Percentiles rank a stretch among this genome's conserved stretches.
Conservation (phyloP, 2,113 vertebrate genomes). For the Antennarius striatus region DNA sequence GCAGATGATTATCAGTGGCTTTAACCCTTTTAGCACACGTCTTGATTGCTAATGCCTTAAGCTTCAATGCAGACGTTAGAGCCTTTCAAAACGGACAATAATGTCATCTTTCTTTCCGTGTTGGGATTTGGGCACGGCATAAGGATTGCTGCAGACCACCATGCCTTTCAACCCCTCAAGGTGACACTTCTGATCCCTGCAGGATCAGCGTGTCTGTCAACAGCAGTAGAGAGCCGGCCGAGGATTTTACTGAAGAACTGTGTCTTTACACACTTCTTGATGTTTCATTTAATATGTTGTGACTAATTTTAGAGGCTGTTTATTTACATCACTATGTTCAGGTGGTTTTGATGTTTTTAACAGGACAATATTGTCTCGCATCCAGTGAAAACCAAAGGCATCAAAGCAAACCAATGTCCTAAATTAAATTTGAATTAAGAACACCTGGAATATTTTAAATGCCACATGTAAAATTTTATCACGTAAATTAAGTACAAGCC, state of each 20-base stretch:
- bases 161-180: slow-evolving; percentile 15
- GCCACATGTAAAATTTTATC: slow-evolving; percentile 13
- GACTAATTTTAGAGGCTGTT: slow-evolving; percentile 40
- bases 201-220: background rate
- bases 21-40: slow-evolving; percentile 45
- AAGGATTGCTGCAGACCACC: slow-evolving; percentile 3
- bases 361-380: slow-evolving; percentile 10
- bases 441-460: slow-evolving; percentile 24
- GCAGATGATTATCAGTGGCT: slow-evolving; percentile 45
- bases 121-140: slow-evolving; percentile 19
- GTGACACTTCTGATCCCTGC: slow-evolving; percentile 14
- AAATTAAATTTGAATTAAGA: slow-evolving; percentile 36
- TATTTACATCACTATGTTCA: slow-evolving; percentile 21
- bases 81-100: slow-evolving; percentile 44
- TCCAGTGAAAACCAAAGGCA: slow-evolving; percentile 29
- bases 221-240: background rate
- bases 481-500: background rate
- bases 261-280: slow-evolving; percentile 24
- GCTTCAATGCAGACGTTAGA: slow-evolving; percentile 47
- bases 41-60: slow-evolving; percentile 46
- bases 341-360: slow-evolving; percentile 23
- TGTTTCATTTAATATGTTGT: slow-evolving; percentile 25
- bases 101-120: slow-evolving; percentile 52
- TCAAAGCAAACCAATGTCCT: slow-evolving; percentile 7
- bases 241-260: slow-evolving; percentile 16